A percentile compares a stretch with the other conserved stretches of the same genome.
phyloP scores from a whole-genome alignment of 2,888 invertebrate species.

The Drosophila atroscutellata region DNA sequence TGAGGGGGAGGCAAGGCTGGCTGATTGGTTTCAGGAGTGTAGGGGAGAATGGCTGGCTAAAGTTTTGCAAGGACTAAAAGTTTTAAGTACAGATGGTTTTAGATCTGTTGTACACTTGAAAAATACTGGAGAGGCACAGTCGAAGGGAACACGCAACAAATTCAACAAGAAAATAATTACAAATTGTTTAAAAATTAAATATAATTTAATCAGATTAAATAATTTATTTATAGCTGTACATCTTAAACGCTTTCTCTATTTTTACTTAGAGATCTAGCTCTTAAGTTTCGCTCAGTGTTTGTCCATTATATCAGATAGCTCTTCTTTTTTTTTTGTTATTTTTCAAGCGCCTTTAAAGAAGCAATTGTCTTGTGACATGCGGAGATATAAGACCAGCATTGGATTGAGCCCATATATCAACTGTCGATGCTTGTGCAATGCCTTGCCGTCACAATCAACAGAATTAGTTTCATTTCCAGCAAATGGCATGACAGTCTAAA shows the following conservation, averaged over 20 bases:
- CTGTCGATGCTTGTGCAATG: conserved; percentile 64
- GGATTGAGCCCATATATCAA: conserved; percentile 56
- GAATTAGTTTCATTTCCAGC: conserved; percentile 73
- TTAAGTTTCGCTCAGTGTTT: conserved; percentile 6
- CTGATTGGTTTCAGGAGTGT: conserved; percentile 31
- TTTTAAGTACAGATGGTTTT: conserved; percentile 2
- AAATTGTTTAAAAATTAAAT: neutral
- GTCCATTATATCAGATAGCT: neutral
- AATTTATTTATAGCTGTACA: neutral
- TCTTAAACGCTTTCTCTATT: neutral
- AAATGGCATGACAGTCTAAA: conserved; percentile 59
- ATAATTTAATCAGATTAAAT: neutral
- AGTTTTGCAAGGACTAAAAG: conserved; percentile 19
- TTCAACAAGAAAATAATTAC: neutral
- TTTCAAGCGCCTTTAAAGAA: conserved; percentile 2
- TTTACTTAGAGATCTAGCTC: no score
- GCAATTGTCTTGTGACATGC: conserved; percentile 34
- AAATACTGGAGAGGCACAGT: neutral
- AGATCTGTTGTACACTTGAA: conserved; percentile 2
- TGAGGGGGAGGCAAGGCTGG: neutral
- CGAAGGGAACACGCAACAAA: neutral
- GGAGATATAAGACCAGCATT: conserved; percentile 14
- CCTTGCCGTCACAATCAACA: conserved; percentile 64
- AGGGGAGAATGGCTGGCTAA: conserved; percentile 5
- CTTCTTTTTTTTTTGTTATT: neutral